Base-by-base conservation (phyloP, 2,113 vertebrate species). In the Chrysochloris asiatica region DNA sequence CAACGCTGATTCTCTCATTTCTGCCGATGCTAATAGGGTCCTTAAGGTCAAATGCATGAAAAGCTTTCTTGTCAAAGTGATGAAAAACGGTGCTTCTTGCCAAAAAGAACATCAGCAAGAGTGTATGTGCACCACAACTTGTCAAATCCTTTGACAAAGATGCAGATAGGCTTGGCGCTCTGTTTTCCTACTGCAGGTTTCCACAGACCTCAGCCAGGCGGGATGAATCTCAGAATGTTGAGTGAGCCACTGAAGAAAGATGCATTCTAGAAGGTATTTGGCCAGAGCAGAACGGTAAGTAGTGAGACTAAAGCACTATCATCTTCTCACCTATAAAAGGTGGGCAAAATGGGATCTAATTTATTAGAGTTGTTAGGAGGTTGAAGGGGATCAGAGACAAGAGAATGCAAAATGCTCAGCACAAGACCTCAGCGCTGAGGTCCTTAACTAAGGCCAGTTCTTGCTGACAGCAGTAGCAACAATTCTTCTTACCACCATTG, bases 201-300 rank as follows among this genome's bases (percentile, higher is more conserved):
- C 76, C 33, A 38, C 17, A 45, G 47, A 61, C 63, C 67, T 63
- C 79, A 38, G n/a, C n/a, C n/a, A n/a, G 16, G 50, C 26, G 4
- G 1, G 2, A 54, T 83, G 52, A 13, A 45, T 4, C 76, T 61
- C 52, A 38, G 6, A 6, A 13, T 26, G 6, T 2, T 14, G 16
- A 59, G 72, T 81, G 73, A 8, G 7, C 63, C 59, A 14, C n/a
- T n/a, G 0, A 28, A 38, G 3, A 50, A 43, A 84, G 28, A 56
- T 1, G 0, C 22, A 16, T 22, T 41, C n/a, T 10, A 6, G n/a
- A 43, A 30, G 0, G 2, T 0, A 4, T 45, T 1, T 4, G 63
- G 69, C 22, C 28, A 30, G 59, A 61, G 17, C 82, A 2, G 11
- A 0, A 43, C 11, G 4, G 3, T 0, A 1, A 4, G 30, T 4